Percentiles rank a stretch among this genome's conserved stretches.
Conservation (phyloP, 1,140 invertebrate species). For the Eumaeus atala region DNA sequence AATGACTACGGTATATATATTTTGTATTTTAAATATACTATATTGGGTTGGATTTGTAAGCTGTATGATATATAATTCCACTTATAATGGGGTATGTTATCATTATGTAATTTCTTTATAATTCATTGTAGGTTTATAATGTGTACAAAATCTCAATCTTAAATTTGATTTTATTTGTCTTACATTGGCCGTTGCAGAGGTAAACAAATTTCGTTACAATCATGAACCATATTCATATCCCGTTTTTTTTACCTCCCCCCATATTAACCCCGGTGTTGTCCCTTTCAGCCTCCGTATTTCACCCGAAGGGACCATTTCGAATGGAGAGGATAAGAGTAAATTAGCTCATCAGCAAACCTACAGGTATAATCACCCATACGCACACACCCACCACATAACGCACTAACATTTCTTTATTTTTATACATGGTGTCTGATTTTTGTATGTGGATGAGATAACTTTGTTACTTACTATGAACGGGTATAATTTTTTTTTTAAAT, state of each 20-base stretch:
- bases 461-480: neutral
- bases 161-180: conserved; percentile 46
- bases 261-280: conserved; percentile 69
- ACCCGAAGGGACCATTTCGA: conserved; percentile 68
- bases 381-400: conserved; percentile 46
- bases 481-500: neutral
- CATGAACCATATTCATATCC: conserved; percentile 37
- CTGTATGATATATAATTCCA: no score
- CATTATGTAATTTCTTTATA: neutral
- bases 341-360: conserved; percentile 88
- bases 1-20: no score
- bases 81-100: neutral
- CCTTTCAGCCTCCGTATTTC: conserved; percentile 72
- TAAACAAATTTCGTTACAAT: conserved; percentile 45
- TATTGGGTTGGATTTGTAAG: no score
- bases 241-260: conserved; percentile 33
- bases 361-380: conserved; percentile 76
- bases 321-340: conserved; percentile 81
- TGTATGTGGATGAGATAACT: neutral
- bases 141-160: conserved; percentile 21
- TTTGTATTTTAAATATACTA: no score
- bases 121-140: conserved; percentile 1
- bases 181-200: conserved; percentile 63
- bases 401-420: conserved; percentile 22
- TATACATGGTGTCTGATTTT: neutral